phyloP scores from a whole-genome alignment of 2,888 invertebrate genomes.

The Napeogenes sylphis region DNA sequence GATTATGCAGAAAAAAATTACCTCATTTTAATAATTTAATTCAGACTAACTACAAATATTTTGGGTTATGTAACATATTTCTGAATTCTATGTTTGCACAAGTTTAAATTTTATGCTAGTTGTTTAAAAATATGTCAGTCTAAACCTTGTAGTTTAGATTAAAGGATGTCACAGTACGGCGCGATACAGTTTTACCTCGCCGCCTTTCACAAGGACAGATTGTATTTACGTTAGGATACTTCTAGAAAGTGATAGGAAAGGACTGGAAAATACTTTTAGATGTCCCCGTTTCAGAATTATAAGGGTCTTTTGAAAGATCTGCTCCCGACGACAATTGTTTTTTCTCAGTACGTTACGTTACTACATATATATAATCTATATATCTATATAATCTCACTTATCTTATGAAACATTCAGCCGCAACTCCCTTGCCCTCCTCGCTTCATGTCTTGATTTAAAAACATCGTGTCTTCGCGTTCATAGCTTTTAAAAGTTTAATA shows the following conservation, averaged over 20 bases:
- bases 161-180: conserved; percentile 14
- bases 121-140: too few species aligned
- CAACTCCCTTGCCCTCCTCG: background rate
- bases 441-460: conserved; percentile 1
- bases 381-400: background rate
- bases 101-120: too few species aligned
- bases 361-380: too few species aligned
- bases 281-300: conserved; percentile 16
- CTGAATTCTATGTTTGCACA: too few species aligned
- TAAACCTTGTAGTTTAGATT: background rate
- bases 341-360: conserved; percentile 2
- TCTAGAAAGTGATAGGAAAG: conserved; percentile 32
- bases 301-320: conserved; percentile 18
- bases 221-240: conserved; percentile 34
- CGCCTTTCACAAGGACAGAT: conserved; percentile 30
- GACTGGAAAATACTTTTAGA: conserved; percentile 25
- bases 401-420: background rate
- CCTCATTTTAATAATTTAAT: too few species aligned
- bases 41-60: too few species aligned
- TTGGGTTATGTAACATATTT: too few species aligned
- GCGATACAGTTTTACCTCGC: conserved; percentile 18
- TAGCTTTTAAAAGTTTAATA: background rate
- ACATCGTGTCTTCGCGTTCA: conserved; percentile 1
- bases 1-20: too few species aligned
- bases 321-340: conserved; percentile 23